Evolutionary conservation across 1,140 invertebrate genomes (phyloP).

Genomic region (Mamestra configurata): DNA sequence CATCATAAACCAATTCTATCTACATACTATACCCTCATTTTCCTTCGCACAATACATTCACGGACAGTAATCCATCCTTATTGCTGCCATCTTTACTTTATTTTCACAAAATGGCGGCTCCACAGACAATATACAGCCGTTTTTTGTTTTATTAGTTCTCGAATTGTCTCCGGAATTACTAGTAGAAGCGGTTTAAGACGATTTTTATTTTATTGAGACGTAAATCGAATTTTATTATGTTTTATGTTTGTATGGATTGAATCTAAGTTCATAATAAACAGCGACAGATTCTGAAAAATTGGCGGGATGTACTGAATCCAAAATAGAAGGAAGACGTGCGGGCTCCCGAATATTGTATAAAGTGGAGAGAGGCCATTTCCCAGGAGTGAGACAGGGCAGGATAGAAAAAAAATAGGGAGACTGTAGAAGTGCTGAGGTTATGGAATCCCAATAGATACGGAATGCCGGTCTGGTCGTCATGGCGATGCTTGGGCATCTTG

Average conservation of each 20-base stretch:
- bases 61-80: neutral
- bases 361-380: too few relatives aligned
- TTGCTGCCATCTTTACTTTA: conserved; percentile 7
- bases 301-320: too few relatives aligned
- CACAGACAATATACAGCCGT: neutral
- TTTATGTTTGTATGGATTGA: neutral
- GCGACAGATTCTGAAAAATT: too few relatives aligned
- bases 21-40: neutral
- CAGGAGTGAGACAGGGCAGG: too few relatives aligned
- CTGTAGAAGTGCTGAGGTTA: too few relatives aligned
- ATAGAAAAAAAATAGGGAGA: too few relatives aligned
- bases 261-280: too few relatives aligned
- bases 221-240: neutral
- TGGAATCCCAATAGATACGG: too few relatives aligned
- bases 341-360: too few relatives aligned
- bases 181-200: neutral
- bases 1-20: neutral
- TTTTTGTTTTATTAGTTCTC: conserved; percentile 27
- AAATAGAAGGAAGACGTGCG: too few relatives aligned
- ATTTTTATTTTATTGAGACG: neutral
- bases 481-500: too few relatives aligned
- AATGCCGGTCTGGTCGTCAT: too few relatives aligned
- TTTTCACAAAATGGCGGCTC: conserved; percentile 4
- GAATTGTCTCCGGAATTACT: conserved; percentile 1
- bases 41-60: neutral